These are phyloP conservation scores for Drosophila neotestacea DNA, from an alignment of 2,888 invertebrate species.

Conservation along the genomic window DNA sequence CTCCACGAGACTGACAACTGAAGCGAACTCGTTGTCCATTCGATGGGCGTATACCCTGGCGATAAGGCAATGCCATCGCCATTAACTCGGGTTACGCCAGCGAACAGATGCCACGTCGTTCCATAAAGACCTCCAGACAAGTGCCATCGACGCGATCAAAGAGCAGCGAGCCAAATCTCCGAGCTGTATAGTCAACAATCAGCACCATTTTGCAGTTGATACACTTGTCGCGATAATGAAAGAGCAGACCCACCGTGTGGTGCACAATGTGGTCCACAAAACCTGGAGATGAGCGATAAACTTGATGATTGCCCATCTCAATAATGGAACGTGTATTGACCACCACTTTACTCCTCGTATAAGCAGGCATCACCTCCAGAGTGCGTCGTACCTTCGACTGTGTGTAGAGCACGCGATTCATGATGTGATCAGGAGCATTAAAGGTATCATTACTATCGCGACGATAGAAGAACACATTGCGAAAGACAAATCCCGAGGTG, in stretches of 20 bases:
- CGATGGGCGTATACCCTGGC: conserved; percentile 64
- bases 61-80: conserved; percentile 47
- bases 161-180: conserved; percentile 82
- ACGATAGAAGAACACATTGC: conserved; percentile 86
- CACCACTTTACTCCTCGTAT: conserved; percentile 94
- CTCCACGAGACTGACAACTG: conserved; percentile 29
- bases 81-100: conserved; percentile 52
- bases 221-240: conserved; percentile 84
- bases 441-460: conserved; percentile 85
- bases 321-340: conserved; percentile 92
- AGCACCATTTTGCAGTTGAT: conserved; percentile 77
- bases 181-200: conserved; percentile 81
- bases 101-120: conserved; percentile 77
- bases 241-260: conserved; percentile 81
- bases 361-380: conserved; percentile 86
- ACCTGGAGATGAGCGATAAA: conserved; percentile 84
- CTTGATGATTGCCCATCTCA: conserved; percentile 95
- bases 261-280: conserved; percentile 79
- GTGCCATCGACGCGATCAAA: conserved; percentile 83
- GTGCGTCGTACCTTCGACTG: conserved; percentile 84
- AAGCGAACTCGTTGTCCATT: conserved; percentile 7
- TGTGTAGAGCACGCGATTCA: conserved; percentile 83
- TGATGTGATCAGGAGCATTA: conserved; percentile 73
- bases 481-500: conserved; percentile 85
- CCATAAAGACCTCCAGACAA: conserved; percentile 78